Percentiles rank a stretch among this genome's conserved stretches.
These are phyloP conservation scores for Ericerus pela DNA, from an alignment of 1,140 invertebrate species.

Conservation along the genomic window DNA sequence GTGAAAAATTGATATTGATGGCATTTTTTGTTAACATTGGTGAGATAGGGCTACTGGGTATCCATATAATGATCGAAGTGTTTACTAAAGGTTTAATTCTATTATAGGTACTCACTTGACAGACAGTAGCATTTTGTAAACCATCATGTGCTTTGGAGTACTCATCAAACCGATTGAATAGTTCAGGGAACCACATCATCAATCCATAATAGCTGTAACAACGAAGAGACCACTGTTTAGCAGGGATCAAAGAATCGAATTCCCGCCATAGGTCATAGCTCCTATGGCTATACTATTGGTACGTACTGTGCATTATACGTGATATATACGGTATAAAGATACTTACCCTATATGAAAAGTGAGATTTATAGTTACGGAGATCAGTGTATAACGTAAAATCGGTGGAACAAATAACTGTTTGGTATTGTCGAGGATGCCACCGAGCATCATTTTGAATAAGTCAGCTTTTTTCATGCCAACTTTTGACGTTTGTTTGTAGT, in stretches of 20 bases:
- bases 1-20: too few relatives aligned
- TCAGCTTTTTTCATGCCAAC: background rate
- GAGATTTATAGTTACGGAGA: constrained; percentile 73
- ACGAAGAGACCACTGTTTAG: background rate
- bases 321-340: too few relatives aligned
- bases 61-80: background rate
- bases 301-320: too few relatives aligned
- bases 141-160: constrained; percentile 43
- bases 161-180: constrained; percentile 57
- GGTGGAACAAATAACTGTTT: constrained; percentile 60
- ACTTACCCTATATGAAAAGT: constrained; percentile 69
- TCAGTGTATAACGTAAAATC: constrained; percentile 61
- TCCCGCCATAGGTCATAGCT: too few relatives aligned
- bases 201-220: constrained; percentile 55
- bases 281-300: too few relatives aligned
- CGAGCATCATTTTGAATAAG: constrained; percentile 42
- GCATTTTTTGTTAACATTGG: too few relatives aligned
- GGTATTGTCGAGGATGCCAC: constrained; percentile 61
- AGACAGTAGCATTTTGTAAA: constrained; percentile 44
- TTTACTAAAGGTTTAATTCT: background rate
- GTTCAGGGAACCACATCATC: constrained; percentile 70
- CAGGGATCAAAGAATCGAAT: background rate
- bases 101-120: constrained; percentile 37
- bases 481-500: background rate
- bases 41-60: too few relatives aligned